Conservation (phyloP, 2,113 vertebrate species). For the Daubentonia madagascariensis region DNA sequence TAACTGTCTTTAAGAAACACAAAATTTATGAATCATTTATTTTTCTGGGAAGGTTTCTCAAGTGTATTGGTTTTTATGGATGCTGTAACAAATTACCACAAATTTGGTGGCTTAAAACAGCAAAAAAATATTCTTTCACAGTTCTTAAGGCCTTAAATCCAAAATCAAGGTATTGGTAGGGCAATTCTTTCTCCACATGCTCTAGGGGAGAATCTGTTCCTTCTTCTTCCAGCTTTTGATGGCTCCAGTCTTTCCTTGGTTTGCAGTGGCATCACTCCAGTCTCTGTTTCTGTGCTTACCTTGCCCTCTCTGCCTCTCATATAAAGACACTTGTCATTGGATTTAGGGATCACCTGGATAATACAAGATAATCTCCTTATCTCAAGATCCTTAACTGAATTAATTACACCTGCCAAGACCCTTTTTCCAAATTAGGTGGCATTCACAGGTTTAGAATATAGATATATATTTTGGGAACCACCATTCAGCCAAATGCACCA, state of each 20-base stretch:
- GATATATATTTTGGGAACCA: not conserved
- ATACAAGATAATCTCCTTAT: not conserved
- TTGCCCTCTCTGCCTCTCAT: not conserved
- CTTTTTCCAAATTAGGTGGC: not conserved
- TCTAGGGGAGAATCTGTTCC: not conserved
- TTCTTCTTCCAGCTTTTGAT: not conserved
- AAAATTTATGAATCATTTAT: slow-evolving; percentile 8
- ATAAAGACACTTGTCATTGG: too few species aligned
- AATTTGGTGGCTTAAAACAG: not conserved
- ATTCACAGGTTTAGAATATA: not conserved
- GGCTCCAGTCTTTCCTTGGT: not conserved
- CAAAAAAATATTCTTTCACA: not conserved
- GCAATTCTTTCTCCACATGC: not conserved
- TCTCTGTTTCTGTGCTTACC: not conserved
- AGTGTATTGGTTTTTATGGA: not conserved
- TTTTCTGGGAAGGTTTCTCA: not conserved
- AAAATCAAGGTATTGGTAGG: not conserved
- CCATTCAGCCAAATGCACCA: not conserved
- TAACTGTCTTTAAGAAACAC: not conserved
- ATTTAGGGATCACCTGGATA: not conserved
- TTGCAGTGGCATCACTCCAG: not conserved
- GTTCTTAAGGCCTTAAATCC: not conserved
- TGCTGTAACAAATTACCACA: not conserved
- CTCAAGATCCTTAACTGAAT: not conserved
- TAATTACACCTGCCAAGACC: not conserved